These are phyloP conservation scores for Merodon equestris DNA, from an alignment of 2,888 invertebrate genomes.

Conservation along the genomic window DNA sequence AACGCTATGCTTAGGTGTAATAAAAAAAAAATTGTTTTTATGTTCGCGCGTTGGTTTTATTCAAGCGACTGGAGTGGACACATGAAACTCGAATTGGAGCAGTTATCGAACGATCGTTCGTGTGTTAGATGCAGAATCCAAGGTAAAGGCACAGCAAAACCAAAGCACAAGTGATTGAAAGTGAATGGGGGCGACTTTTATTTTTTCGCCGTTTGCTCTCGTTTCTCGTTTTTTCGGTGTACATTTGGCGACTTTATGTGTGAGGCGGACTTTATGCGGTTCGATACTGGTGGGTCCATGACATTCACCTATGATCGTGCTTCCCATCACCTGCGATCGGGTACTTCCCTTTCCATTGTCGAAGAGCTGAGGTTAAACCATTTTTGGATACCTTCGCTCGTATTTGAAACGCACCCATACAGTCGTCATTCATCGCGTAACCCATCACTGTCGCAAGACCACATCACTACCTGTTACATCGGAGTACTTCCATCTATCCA, in stretches of 20 bases:
- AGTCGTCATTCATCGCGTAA: slow-evolving; percentile 5
- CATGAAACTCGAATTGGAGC: not conserved
- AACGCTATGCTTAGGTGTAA: slow-evolving; percentile 75
- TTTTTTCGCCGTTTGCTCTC: not conserved
- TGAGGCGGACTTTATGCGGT: slow-evolving; percentile 30
- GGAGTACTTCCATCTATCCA: slow-evolving; percentile 10
- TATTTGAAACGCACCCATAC: not conserved
- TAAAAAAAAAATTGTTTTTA: slow-evolving; percentile 23
- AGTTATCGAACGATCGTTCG: slow-evolving; percentile 28
- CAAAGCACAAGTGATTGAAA: slow-evolving; percentile 23
- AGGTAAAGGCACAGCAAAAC: slow-evolving; percentile 8
- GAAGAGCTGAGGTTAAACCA: too few relatives aligned
- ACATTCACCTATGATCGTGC: too few relatives aligned
- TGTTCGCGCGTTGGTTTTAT: not conserved
- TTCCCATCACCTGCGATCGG: too few relatives aligned
- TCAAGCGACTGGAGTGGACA: slow-evolving; percentile 27
- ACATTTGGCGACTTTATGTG: slow-evolving; percentile 11
- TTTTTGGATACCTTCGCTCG: too few relatives aligned
- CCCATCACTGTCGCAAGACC: slow-evolving; percentile 1
- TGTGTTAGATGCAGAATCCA: slow-evolving; percentile 31
- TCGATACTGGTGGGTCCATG: too few relatives aligned
- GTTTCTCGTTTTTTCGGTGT: slow-evolving; percentile 19
- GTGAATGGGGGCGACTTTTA: slow-evolving; percentile 37
- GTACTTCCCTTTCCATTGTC: too few relatives aligned
- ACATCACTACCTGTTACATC: not conserved